Evolutionary conservation across 1,140 invertebrate genomes (phyloP), one percentile per base, ranked within the genome.

Genomic region (Drosophila seguyi): DNA sequence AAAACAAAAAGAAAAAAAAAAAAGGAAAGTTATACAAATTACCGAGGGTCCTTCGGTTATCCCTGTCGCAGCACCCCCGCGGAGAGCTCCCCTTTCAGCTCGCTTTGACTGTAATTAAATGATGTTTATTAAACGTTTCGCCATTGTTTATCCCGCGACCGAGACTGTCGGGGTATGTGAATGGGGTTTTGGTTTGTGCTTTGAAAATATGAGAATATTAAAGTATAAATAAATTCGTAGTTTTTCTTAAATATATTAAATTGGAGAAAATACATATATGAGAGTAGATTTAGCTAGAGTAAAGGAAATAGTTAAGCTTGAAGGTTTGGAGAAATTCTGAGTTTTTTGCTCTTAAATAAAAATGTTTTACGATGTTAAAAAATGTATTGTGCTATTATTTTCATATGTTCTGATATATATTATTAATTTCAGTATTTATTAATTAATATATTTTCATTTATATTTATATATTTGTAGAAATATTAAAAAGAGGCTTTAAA

Each of bases 21-120:
- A 76, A 69, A 78, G 48, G 61, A 79, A 85, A 79, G 69, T 81
- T 86, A 55, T 76, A 81, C 81, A 85, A 85, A 85, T 85, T 86
- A 81, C 74, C 68, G 56, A 69, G 69, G 69, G 56, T 60, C 65
- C 57, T 80, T 59, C 18, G 53, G 50, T 66, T 59, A 69, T 50
- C 69, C 45, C 29, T 29, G 52, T 55, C 52, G 52, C 52, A 36
- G 52, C 7, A 38, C 31, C 52, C 52, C 34, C 42, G n/a, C 36
- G 36, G 29, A 44, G 66, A 55, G 66, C 47, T 53, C 47, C 65
- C 66, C 36, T 58, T 72, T 71, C 52, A 47, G 69, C 44, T 72
- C 66, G 66, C 69, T 61, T 65, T 69, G 62, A 56, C 59, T 77
- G 81, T 78, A 86, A 85, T 85, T 86, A 85, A 85, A 85, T 85